Evolutionary conservation across 92 coral and sea anemone species (phyloP).

Genomic region (Paramuricea clavata): DNA sequence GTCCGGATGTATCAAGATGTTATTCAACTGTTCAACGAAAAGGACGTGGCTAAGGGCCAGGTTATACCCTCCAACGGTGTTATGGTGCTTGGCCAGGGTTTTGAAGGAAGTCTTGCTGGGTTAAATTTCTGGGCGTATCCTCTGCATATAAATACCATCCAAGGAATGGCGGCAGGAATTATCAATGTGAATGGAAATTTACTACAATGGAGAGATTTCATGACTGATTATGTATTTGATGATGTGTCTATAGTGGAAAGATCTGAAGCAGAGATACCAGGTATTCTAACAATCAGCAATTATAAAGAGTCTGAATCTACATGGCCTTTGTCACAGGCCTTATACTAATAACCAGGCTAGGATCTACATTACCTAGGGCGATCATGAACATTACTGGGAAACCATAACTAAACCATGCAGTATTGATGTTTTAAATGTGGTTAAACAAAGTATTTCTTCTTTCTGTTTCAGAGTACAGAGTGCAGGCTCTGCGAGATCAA

Average conservation of each 20-base stretch:
- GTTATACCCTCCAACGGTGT: not conserved
- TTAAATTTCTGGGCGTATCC: not conserved
- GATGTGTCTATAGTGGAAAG: not conserved
- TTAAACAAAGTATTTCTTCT: too few relatives aligned
- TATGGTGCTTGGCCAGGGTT: not conserved
- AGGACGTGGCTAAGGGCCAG: not conserved
- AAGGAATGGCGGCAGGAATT: conserved; percentile 12
- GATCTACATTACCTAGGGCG: too few relatives aligned
- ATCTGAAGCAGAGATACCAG: not conserved
- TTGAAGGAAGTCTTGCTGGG: not conserved
- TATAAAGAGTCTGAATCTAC: not conserved
- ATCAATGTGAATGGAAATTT: conserved; percentile 9
- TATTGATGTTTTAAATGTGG: too few relatives aligned
- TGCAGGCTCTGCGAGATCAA: not conserved
- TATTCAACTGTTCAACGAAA: not conserved
- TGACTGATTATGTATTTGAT: not conserved
- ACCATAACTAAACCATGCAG: too few relatives aligned
- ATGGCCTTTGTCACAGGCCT: too few relatives aligned
- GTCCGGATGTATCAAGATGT: not conserved
- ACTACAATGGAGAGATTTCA: conserved; percentile 3
- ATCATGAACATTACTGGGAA: too few relatives aligned
- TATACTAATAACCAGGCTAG: too few relatives aligned
- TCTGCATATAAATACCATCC: not conserved
- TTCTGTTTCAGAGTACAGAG: not conserved
- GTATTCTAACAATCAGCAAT: not conserved